Percentiles rank a stretch among this genome's conserved stretches.
Conservation (phyloP, 2,888 invertebrate genomes). For the Gymnocheta viridis region DNA sequence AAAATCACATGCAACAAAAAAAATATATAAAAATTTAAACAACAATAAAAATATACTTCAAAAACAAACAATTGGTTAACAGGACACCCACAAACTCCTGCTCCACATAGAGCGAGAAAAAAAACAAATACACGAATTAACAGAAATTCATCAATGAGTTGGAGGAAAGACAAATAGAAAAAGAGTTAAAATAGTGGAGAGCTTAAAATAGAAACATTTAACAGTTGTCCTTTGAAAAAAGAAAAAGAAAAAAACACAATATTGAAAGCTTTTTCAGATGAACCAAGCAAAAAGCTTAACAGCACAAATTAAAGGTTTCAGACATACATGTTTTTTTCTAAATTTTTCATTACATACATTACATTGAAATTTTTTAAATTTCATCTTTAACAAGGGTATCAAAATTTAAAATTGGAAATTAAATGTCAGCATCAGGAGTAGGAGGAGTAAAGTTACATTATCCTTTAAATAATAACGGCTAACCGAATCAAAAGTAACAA, state of each 20-base stretch:
- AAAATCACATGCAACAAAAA: conserved; percentile 74
- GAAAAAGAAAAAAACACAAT: neutral
- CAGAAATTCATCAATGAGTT: conserved; percentile 32
- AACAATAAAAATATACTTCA: conserved; percentile 38
- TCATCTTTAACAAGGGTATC: conserved; percentile 10
- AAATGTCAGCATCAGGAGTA: conserved; percentile 13
- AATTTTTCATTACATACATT: neutral
- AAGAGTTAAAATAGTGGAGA: neutral
- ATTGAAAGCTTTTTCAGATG: conserved; percentile 28
- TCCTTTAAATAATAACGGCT: conserved; percentile 61
- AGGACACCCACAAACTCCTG: neutral
- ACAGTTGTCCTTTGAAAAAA: neutral
- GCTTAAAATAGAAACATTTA: conserved; percentile 34
- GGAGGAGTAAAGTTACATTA: conserved; percentile 60
- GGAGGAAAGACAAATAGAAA: neutral
- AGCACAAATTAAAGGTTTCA: neutral
- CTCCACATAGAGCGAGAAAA: neutral
- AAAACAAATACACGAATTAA: neutral
- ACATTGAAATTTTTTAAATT: neutral
- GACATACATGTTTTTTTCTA: too few relatives aligned
- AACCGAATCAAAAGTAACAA: conserved; percentile 58
- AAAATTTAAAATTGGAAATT: neutral
- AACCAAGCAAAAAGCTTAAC: neutral
- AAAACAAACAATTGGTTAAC: conserved; percentile 50
- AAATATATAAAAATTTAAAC: neutral